phyloP scores from a whole-genome alignment of 2,888 invertebrate species.

The Cataglyphis albicans region DNA sequence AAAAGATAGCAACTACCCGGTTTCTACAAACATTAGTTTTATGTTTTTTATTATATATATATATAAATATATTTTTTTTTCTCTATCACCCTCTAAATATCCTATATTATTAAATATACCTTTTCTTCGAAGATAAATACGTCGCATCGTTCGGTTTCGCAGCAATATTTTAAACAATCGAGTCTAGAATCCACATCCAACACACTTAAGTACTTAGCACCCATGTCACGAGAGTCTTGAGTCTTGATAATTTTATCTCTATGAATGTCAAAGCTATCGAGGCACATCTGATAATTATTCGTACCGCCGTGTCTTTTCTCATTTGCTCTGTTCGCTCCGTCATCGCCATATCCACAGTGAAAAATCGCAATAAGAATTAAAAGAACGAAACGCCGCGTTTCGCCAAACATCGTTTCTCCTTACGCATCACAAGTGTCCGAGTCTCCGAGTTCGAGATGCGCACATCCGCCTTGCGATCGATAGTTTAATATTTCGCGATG shows the following conservation, averaged over 20 bases:
- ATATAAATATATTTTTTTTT: not conserved
- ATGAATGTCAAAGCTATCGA: slow-evolving; percentile 94
- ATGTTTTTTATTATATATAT: not conserved
- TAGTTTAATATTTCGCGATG: not conserved
- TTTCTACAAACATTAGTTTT: slow-evolving; percentile 87
- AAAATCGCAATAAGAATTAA: slow-evolving; percentile 78
- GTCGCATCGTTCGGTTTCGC: slow-evolving; percentile 94
- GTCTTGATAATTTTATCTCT: slow-evolving; percentile 96
- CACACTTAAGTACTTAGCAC: slow-evolving; percentile 95
- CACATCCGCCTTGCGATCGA: not conserved
- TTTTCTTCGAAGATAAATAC: slow-evolving; percentile 97
- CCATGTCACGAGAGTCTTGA: slow-evolving; percentile 95
- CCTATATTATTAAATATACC: slow-evolving; percentile 85
- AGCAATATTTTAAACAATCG: slow-evolving; percentile 95
- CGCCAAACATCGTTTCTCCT: slow-evolving; percentile 76
- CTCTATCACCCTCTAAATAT: not conserved
- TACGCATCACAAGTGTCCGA: not conserved
- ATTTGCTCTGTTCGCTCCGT: slow-evolving; percentile 70
- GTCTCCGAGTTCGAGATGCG: not conserved
- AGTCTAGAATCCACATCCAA: slow-evolving; percentile 92
- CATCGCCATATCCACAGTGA: slow-evolving; percentile 72
- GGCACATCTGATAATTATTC: slow-evolving; percentile 87
- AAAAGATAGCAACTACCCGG: slow-evolving; percentile 96
- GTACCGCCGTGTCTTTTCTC: slow-evolving; percentile 87
- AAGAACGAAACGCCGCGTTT: slow-evolving; percentile 73